Conservation (phyloP, 2,113 vertebrate genomes). For the Malaclemys terrapin region DNA sequence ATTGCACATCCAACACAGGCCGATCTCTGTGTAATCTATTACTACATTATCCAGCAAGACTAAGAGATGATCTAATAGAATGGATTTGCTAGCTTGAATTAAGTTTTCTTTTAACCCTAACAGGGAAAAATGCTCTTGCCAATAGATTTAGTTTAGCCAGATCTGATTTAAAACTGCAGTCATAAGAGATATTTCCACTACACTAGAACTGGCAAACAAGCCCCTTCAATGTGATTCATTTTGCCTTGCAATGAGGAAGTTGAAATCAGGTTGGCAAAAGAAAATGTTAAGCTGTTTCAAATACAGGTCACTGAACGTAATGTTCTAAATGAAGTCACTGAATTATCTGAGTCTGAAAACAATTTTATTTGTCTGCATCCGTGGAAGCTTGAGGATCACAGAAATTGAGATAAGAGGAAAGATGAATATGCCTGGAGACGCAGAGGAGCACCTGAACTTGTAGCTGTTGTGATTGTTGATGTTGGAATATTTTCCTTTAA, state of each 20-base stretch:
- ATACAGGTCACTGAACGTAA: constrained; percentile 12
- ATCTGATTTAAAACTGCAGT: constrained; percentile 1
- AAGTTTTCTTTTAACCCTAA: not conserved
- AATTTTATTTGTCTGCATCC: constrained; percentile 32
- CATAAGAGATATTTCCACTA: constrained; percentile 19
- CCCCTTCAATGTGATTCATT: not conserved
- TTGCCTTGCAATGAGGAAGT: not conserved
- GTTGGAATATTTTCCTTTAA: constrained; percentile 35
- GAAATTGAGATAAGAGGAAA: not conserved
- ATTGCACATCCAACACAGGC: accelerated
- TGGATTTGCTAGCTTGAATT: not conserved
- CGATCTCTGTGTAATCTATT: not conserved
- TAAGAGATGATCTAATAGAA: not conserved
- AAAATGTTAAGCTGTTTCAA: constrained; percentile 54
- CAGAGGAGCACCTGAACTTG: not conserved
- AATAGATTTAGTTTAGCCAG: not conserved
- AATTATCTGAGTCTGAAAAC: constrained; percentile 39
- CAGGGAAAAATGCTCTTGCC: not conserved
- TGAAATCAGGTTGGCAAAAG: constrained; percentile 39
- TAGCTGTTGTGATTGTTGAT: constrained; percentile 24
- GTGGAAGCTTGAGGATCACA: constrained; percentile 1
- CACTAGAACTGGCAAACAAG: constrained; percentile 21
- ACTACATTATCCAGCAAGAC: not conserved
- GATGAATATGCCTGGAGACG: not conserved
- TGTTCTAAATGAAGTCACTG: constrained; percentile 52